Percentiles rank a stretch among this genome's conserved stretches.
Conservation (phyloP, 2,797 vertebrate genomes). For the Orestias chungarensis region DNA sequence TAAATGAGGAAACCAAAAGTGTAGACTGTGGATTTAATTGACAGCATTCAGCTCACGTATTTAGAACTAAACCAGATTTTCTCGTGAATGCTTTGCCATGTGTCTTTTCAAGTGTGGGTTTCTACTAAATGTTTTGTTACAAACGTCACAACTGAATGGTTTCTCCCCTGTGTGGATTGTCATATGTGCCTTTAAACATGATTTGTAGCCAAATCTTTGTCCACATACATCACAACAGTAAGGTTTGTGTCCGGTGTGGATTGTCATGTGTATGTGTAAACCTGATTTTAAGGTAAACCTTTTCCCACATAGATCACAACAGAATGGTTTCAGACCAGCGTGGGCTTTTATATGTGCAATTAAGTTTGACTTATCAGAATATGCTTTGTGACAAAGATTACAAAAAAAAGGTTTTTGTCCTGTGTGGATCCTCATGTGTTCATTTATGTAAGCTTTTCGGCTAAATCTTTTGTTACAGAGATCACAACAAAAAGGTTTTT, state of each 20-base stretch:
- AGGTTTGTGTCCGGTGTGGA: neutral
- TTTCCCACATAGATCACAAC: neutral
- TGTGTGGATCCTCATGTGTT: neutral
- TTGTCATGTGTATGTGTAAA: neutral
- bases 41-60: no score
- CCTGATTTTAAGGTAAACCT: neutral
- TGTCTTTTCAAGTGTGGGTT: neutral
- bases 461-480: neutral
- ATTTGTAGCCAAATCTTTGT: neutral
- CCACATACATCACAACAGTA: neutral
- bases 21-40: no score
- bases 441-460: neutral
- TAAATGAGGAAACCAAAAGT: no score
- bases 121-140: neutral
- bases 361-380: neutral
- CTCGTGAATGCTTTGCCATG: neutral
- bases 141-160: neutral
- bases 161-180: no score
- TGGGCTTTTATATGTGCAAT: neutral
- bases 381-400: neutral
- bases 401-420: neutral
- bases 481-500: neutral
- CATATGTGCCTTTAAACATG: neutral
- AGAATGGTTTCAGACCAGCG: neutral
- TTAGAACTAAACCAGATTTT: no score